Evolutionary conservation across 2,113 vertebrate genomes (phyloP).

Genomic region (Rhombomys opimus): DNA sequence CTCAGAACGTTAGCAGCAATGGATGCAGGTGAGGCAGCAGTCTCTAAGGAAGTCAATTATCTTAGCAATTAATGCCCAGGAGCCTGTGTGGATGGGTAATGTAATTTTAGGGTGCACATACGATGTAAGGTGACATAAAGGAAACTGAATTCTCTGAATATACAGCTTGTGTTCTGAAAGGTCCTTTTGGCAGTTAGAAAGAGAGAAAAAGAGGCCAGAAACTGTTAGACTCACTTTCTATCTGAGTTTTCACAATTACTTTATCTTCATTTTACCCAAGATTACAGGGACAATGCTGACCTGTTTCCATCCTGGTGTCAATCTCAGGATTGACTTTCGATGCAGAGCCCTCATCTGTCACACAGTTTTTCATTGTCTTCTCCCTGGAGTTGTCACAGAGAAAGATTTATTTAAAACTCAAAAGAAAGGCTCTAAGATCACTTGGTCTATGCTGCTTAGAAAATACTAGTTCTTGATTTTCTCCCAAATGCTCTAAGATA

Average conservation of each 20-base stretch:
- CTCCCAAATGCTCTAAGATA: constrained; percentile 15
- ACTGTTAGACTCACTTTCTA: constrained; percentile 46
- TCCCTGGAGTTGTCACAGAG: constrained; percentile 69
- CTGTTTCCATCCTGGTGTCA: constrained; percentile 67
- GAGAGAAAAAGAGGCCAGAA: constrained; percentile 34
- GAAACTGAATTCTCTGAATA: constrained; percentile 64
- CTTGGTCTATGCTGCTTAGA: constrained; percentile 48
- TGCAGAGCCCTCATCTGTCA: constrained; percentile 60
- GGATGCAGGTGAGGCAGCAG: constrained; percentile 11
- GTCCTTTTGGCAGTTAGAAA: constrained; percentile 3
- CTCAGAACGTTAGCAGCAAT: neutral
- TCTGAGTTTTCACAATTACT: constrained; percentile 42
- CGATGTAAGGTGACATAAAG: constrained; percentile 58
- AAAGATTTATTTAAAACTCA: constrained; percentile 66
- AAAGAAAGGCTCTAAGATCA: constrained; percentile 45
- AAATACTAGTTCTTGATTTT: constrained; percentile 58
- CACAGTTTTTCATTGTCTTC: constrained; percentile 75
- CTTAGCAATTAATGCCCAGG: constrained; percentile 34
- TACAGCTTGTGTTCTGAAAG: constrained; percentile 56
- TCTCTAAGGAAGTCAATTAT: constrained; percentile 60
- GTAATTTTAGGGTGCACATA: constrained; percentile 54
- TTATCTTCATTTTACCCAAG: constrained; percentile 33
- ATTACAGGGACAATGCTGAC: constrained; percentile 69
- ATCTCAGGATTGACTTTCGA: constrained; percentile 62
- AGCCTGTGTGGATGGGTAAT: neutral